Conservation (phyloP, 2,888 invertebrate genomes). For the Caprella mutica region DNA sequence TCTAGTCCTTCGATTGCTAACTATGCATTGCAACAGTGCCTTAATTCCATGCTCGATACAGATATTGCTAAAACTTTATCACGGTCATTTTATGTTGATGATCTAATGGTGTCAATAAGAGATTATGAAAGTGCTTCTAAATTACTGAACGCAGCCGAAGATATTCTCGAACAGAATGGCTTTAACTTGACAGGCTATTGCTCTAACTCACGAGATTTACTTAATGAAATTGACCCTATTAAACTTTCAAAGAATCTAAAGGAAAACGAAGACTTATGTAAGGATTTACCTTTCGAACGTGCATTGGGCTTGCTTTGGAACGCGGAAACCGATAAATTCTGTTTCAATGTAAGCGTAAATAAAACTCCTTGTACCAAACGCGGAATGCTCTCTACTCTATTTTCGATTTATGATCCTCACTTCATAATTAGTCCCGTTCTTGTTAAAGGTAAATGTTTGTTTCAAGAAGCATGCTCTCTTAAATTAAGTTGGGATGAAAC, state of each 20-base stretch:
- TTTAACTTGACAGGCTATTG: conserved; percentile 4
- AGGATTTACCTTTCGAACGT: neutral
- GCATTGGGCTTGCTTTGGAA: conserved; percentile 10
- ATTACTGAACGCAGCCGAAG: neutral
- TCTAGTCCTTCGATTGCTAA: neutral
- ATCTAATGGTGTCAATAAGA: neutral
- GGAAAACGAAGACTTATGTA: no score
- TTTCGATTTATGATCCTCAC: neutral
- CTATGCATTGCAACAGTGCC: conserved; percentile 6
- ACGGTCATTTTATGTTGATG: conserved; percentile 10
- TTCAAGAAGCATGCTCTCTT: neutral
- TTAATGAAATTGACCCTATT: neutral
- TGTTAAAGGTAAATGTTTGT: neutral
- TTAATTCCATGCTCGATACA: no score
- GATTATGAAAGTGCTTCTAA: neutral
- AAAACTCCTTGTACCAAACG: neutral
- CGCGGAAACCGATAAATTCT: neutral
- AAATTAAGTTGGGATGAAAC: neutral
- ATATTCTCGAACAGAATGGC: neutral
- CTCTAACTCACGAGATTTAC: neutral
- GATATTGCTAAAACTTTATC: no score
- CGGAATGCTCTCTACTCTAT: neutral
- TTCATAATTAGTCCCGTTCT: neutral
- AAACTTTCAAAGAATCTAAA: no score
- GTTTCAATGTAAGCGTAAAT: neutral